Percentiles rank a stretch among this genome's conserved stretches.
Conservation (phyloP, 2,113 vertebrate genomes). For the Tenebrosternarchus preto region DNA sequence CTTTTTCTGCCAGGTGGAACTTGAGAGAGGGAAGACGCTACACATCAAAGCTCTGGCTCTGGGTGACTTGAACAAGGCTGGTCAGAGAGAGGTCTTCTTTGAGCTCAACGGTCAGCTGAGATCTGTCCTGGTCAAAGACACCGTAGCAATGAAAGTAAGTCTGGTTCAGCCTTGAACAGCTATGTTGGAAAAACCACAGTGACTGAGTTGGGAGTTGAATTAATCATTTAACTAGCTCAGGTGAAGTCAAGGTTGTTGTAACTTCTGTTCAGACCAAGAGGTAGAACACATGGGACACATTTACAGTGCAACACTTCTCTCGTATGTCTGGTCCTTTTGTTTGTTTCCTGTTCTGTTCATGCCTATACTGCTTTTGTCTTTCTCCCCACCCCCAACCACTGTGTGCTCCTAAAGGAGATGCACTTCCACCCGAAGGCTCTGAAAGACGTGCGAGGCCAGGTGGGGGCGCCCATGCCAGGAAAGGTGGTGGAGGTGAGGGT, state of each 20-base stretch:
- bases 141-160: slow-evolving; percentile 87
- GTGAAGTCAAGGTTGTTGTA: background rate
- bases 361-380: background rate
- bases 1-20: slow-evolving; percentile 79
- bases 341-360: background rate
- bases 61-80: slow-evolving; percentile 86
- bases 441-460: slow-evolving; percentile 89
- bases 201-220: background rate
- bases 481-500: slow-evolving; percentile 90
- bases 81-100: slow-evolving; percentile 93
- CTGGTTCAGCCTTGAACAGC: background rate
- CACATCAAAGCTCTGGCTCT: slow-evolving; percentile 91
- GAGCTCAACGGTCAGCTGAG: slow-evolving; percentile 91
- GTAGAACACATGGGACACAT: no score
- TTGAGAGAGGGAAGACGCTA: slow-evolving; percentile 89
- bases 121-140: slow-evolving; percentile 89
- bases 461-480: slow-evolving; percentile 93
- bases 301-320: no score
- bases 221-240: background rate
- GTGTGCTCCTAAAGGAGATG: slow-evolving; percentile 80
- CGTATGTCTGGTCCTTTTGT: background rate
- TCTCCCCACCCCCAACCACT: background rate
- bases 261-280: no score
- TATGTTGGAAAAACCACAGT: no score
- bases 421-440: slow-evolving; percentile 93